Evolutionary conservation across 2,888 invertebrate genomes (phyloP), one percentile per base, ranked within the genome.

Genomic region (Andricus quercusramuli): DNA sequence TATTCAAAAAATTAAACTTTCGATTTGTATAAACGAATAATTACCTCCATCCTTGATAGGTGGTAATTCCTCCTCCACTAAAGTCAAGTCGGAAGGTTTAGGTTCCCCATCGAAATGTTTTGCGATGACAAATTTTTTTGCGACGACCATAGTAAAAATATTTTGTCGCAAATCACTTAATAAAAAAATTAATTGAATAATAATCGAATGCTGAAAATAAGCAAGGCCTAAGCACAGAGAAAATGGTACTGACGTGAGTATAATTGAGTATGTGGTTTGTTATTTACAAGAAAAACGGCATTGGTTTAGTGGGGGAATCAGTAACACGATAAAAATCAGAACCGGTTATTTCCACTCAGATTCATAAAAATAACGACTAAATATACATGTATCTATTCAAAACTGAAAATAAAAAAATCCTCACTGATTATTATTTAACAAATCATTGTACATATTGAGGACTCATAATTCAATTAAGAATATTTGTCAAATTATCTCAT

Each of bases 71-170:
- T 96, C 96, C 90, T 96, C 95, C 3, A 95, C 94, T 25, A 97
- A 91, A 90, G 94, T 92, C 81, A 97, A 94, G 91, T 97, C 96
- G 3, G 93, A 93, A 80, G 93, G 92, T 88, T 95, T 95, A 3
- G 96, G 96, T 88, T 95, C 94, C 0, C 96, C 96, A 85, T 95
- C 93, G 89, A 96, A 96, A 86, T 94, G 93, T 87, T 95, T 95
- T 0, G 93, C 94, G 20, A 96, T 91, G 25, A 96, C 94, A 93
- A 95, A 96, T 91, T 95, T 95, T 89, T 94, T 95, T 3, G 95
- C 94, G 83, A 93, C 93, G 47, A 95, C 92, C 93, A 94, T 95
- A 41, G 56, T 83, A 29, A 37, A 37, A 15, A 56, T 51, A n/a
- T 37, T 74, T 25, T 29, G 15, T 11, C 64, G 22, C 17, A 64